Base-by-base conservation (phyloP, 2,113 vertebrate genomes). In the Pseudopipra pipra region DNA sequence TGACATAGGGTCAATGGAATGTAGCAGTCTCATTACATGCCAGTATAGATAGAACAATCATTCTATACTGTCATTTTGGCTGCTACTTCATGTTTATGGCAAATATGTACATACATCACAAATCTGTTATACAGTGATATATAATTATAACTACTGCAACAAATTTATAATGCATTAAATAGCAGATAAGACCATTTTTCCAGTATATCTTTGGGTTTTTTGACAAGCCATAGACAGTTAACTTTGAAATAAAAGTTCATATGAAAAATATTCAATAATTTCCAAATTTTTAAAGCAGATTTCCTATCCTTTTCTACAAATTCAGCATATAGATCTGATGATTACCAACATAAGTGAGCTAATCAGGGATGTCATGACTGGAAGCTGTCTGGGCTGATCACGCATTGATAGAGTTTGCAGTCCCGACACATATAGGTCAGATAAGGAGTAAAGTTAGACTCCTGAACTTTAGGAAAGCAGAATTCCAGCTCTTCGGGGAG, bases 361-460 rank as follows among this genome's bases (percentile, higher is more conserved):
- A 79, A 43, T 7, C 0, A 0, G 62, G 13, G n/a, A 55, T 5
- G 5, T n/a, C 24, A 30, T 8, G 41, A 18, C 2, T 35, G 20
- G 10, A 55, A 24, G 65, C 0, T 0, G 18, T 10, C 4, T 63
- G 12, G n/a, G 14, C 19, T 55, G 49, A 25, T n/a, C 24, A 17
- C 17, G 43, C 49, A 51, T 51, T 51, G 49, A 25, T 51, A 15
- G 24, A 27, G 25, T 27, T 27, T 51, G 25, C 49, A 51, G 49
- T 51, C 25, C 14, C 14, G 25, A 51, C 5, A 5, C 24, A 51
- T 51, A 27, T 51, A 25, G 49, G 24, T 27, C 13, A 51, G 49
- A 8, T 51, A 51, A 51, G 49, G 49, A 51, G 24, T 51, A 25
- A 51, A 51, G 49, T 51, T 51, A 51, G 13, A 14, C 6, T 8